Percentiles rank a stretch among this genome's conserved stretches.
These are phyloP conservation scores for Ammodytes marinus DNA, from an alignment of 2,113 vertebrate genomes.

Conservation along the genomic window DNA sequence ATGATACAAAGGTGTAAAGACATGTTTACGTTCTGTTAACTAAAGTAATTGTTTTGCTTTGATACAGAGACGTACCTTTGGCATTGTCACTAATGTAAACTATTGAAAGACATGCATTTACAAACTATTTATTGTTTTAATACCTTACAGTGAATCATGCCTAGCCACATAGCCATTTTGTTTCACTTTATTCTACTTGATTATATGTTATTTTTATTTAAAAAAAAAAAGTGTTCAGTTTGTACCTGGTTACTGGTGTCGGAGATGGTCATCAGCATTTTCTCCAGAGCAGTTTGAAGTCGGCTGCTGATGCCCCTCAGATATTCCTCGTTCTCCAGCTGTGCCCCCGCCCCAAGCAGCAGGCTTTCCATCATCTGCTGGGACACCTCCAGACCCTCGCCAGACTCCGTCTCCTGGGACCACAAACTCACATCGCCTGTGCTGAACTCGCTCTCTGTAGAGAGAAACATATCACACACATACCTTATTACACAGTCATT, in stretches of 20 bases:
- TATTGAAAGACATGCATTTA: too few relatives aligned
- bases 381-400: conserved; percentile 85
- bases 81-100: background rate
- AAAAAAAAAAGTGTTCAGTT: background rate
- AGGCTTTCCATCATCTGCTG: conserved; percentile 84
- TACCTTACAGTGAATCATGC: too few relatives aligned
- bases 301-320: conserved; percentile 89
- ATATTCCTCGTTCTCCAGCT: conserved; percentile 88
- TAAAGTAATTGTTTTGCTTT: background rate
- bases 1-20: background rate
- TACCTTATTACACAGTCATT: background rate
- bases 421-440: conserved; percentile 78
- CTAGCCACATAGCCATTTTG: background rate
- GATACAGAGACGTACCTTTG: background rate
- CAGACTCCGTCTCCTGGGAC: conserved; percentile 75
- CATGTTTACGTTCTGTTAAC: background rate
- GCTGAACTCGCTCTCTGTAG: conserved; percentile 62
- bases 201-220: too few relatives aligned
- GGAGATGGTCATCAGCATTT: conserved; percentile 91
- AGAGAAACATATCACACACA: conserved; percentile 2
- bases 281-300: conserved; percentile 92
- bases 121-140: too few relatives aligned
- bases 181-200: background rate
- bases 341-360: conserved; percentile 83
- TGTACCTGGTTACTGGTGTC: conserved; percentile 92